Evolutionary conservation across 2,797 vertebrate species (phyloP).

Genomic region (Dryobates pubescens): DNA sequence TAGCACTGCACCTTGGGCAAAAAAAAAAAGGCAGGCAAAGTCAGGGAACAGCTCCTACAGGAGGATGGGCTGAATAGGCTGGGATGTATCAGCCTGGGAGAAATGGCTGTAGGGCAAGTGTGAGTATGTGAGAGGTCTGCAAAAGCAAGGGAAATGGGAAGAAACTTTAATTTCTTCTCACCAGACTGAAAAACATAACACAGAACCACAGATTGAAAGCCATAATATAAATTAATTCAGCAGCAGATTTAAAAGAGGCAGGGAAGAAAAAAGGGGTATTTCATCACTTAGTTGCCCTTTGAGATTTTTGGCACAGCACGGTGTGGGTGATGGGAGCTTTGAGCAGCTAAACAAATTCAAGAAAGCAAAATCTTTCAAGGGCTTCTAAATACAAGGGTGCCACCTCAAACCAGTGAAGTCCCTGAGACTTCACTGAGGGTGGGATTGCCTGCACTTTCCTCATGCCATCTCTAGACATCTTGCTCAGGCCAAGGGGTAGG

Average conservation of each 20-base stretch:
- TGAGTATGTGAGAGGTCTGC: fast-evolving
- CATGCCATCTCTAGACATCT: background rate
- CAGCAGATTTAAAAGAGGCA: background rate
- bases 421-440: background rate
- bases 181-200: background rate
- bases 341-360: background rate
- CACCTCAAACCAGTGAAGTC: background rate
- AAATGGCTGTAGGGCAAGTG: background rate
- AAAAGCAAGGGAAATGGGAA: background rate
- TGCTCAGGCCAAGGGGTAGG: background rate
- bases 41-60: background rate
- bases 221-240: background rate
- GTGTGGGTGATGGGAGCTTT: background rate
- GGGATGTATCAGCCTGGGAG: background rate
- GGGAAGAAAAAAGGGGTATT: background rate
- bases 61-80: background rate
- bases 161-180: background rate
- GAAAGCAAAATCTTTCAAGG: background rate
- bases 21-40: background rate
- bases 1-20: background rate
- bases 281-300: background rate
- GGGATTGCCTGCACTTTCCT: background rate
- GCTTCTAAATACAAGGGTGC: background rate
- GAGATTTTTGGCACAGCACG: background rate
- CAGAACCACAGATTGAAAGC: background rate